Evolutionary conservation across 2,888 invertebrate genomes (phyloP), one percentile per base, ranked within the genome.

Genomic region (Adineta ricciae): DNA sequence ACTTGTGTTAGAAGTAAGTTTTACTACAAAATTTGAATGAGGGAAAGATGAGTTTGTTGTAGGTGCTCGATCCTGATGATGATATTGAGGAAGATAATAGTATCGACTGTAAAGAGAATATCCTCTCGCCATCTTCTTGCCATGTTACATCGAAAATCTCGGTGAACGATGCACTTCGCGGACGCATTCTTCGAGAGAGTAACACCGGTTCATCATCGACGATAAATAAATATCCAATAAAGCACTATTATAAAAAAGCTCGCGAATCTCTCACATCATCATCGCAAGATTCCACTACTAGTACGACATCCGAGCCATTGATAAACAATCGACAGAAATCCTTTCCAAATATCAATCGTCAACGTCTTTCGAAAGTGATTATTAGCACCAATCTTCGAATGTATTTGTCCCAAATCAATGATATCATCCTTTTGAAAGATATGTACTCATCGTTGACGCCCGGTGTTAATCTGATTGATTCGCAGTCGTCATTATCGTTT

Each of bases 171-270:
- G 78, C 41, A 36, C 38, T 32, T 32, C 64, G 64, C 19, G 64
- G 64, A 64, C 64, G 64, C 16, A 64, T 64, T 19, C 64, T 64
- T 64, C 64, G 64, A 19, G 64, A 64, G 19, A 16, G 19, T 19
- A 64, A 64, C 19, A 64, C 36, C 14, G 32, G 14, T 19, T 64
- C 64, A 32, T 64, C 54, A 54, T 27, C 64, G 19, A 64, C 32
- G 5, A 19, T 50, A 2, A 64, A 32, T 64, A 64, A 64, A 64
- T 64, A 64, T 64, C 64, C 64, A 16, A 64, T 64, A 64, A 64
- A 64, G 32, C 64, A 64, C 32, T 64, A 78, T 32, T 78, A 78
- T 78, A 78, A 78, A 78, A 78, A 78, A 78, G 78, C 78, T 9
- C 78, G 78, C 4, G 78, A 78, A 78, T 41, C 41, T 24, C 14